These are phyloP conservation scores for Acleris emargana DNA, from an alignment of 2,888 invertebrate genomes.

Conservation along the genomic window DNA sequence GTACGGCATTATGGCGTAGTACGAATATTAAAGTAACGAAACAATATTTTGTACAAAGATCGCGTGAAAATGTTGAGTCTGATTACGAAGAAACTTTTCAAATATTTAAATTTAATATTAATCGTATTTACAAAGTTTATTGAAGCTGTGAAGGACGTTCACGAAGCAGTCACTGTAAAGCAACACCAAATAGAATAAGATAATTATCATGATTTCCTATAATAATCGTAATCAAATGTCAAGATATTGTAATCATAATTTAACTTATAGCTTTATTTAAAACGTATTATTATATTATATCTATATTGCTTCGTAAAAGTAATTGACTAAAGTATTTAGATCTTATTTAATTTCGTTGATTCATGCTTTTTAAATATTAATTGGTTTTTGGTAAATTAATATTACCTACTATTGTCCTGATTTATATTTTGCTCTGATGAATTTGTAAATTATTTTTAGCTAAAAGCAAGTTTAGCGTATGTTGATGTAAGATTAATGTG, in stretches of 20 bases:
- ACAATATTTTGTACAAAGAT: conserved; percentile 75
- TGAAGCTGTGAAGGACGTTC: conserved; percentile 57
- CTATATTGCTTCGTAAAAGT: conserved; percentile 32
- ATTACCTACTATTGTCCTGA: conserved; percentile 28
- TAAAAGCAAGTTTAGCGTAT: conserved; percentile 41
- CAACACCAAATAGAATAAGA: conserved; percentile 79
- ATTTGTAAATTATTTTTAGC: conserved; percentile 38
- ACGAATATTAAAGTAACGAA: conserved; percentile 56
- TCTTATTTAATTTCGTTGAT: conserved; percentile 5
- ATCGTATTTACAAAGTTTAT: conserved; percentile 57
- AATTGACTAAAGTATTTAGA: conserved; percentile 25
- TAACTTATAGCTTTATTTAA: conserved; percentile 33
- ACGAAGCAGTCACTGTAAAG: conserved; percentile 70
- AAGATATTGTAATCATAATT: conserved; percentile 38
- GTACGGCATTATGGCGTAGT: conserved; percentile 47
- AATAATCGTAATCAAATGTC: conserved; percentile 39
- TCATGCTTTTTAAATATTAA: conserved; percentile 10
- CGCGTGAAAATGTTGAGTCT: conserved; percentile 74
- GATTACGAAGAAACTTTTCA: conserved; percentile 67
- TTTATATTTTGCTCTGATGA: conserved; percentile 40
- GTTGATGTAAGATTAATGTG: conserved; percentile 51
- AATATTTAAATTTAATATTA: conserved; percentile 53
- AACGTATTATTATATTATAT: conserved; percentile 20
- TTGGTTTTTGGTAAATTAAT: conserved; percentile 9
- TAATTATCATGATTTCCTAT: conserved; percentile 50